Evolutionary conservation across 2,888 invertebrate genomes (phyloP), one percentile per base, ranked within the genome.

Genomic region (Ctena decussata): DNA sequence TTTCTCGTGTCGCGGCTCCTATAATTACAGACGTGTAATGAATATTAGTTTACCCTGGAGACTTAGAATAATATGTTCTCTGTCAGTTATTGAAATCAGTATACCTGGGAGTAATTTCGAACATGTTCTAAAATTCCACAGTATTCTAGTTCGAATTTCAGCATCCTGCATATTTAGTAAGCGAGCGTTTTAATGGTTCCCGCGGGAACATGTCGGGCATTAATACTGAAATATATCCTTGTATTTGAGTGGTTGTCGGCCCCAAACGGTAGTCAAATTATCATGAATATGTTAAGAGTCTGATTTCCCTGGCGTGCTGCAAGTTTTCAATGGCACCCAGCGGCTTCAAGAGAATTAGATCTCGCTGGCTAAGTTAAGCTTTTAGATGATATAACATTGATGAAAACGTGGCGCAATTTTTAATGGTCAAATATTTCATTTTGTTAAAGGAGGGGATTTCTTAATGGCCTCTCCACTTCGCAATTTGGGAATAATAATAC

Each of bases 301-400:
- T 91, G 91, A 91, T 91, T 91, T 91, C 91, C 91, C 91, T 53
- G 18, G 88, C 70, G 89, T 71, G 41, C 39, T 46, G n/a, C 70
- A 83, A 76, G 85, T 88, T 86, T 89, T 89, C n/a, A 84, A 85
- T 89, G 84, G 73, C 81, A 76, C 89, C 87, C 85, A 75, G 27
- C 77, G 77, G 89, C 72, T 49, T 39, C 21, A 75, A 30, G 44
- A 57, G 77, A 81, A 84, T 80, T 77, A 71, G 77, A 73, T 86
- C 75, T 82, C 77, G 65, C 78, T 81, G 46, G 53, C 79, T 79
- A 77, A 65, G 70, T 77, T 80, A 74, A 79, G 72, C 75, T 75
- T 81, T 78, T 80, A 65, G 74, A 71, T 86, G 73, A 79, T 79
- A 81, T 84, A 72, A 83, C 76, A 39, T 30, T 44, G 80, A 77